Evolutionary conservation across 2,113 vertebrate genomes (phyloP).

Genomic region (Polyodon spathula): DNA sequence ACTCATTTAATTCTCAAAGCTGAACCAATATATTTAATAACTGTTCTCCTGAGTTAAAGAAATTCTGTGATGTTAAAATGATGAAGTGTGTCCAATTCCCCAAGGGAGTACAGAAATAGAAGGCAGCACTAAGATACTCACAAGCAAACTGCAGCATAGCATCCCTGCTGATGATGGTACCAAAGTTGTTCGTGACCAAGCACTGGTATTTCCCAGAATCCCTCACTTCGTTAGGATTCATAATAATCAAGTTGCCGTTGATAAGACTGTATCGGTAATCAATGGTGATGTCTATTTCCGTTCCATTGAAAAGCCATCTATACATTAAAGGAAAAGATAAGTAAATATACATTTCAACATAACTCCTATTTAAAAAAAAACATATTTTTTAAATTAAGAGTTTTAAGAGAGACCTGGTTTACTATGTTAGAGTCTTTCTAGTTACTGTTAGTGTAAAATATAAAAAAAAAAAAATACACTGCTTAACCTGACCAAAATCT

Average conservation of each 20-base stretch:
- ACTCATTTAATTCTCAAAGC: no score
- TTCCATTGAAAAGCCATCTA: constrained; percentile 88
- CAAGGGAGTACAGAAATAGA: neutral
- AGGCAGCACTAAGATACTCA: constrained; percentile 56
- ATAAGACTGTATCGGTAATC: constrained; percentile 78
- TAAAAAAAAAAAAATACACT: no score
- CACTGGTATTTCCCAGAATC: constrained; percentile 87
- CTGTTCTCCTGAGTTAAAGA: no score
- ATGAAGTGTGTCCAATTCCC: no score
- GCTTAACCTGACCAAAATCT: no score
- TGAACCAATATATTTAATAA: no score
- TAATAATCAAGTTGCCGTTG: constrained; percentile 80
- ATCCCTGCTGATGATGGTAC: constrained; percentile 77
- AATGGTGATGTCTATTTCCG: constrained; percentile 62
- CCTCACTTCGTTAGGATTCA: constrained; percentile 65
- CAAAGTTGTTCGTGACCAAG: constrained; percentile 68
- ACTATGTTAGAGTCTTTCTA: no score
- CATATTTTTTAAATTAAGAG: no score
- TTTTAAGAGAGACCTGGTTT: no score
- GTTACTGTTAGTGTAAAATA: no score
- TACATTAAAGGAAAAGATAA: constrained; percentile 19
- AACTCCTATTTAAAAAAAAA: no score
- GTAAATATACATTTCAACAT: neutral
- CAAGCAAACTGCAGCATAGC: constrained; percentile 86
- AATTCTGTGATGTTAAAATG: no score